phyloP scores from a whole-genome alignment of 2,113 vertebrate species.

The Syngnathus floridae region DNA sequence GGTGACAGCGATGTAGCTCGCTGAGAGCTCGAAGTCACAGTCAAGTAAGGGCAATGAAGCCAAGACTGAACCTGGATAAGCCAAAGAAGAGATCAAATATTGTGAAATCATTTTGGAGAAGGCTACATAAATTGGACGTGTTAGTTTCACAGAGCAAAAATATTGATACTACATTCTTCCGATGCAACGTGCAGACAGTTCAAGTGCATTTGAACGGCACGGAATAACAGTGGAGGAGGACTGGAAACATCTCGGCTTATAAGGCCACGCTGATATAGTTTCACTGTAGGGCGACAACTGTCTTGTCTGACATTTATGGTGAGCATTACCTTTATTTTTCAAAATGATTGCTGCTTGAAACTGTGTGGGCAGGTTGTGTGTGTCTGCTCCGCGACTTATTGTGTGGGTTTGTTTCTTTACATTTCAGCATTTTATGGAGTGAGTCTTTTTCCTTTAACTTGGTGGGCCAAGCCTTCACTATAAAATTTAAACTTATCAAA shows the following conservation, averaged over 20 bases:
- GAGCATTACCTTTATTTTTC: slow-evolving; percentile 23
- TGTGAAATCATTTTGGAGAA: slow-evolving; percentile 14
- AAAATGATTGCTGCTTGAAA: slow-evolving; percentile 25
- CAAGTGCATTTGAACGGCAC: slow-evolving; percentile 7
- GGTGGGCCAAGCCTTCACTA: no score
- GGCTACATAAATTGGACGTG: neutral
- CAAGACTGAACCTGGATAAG: slow-evolving; percentile 8
- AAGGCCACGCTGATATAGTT: slow-evolving; percentile 36
- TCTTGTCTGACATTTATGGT: slow-evolving; percentile 46
- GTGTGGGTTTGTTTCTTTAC: slow-evolving; percentile 14
- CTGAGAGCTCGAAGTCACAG: slow-evolving; percentile 28
- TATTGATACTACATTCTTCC: neutral
- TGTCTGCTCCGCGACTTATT: slow-evolving; percentile 29
- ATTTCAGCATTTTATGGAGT: neutral
- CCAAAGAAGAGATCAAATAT: neutral
- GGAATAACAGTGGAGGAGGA: slow-evolving; percentile 18
- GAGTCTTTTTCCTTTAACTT: neutral
- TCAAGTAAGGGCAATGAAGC: slow-evolving; percentile 23
- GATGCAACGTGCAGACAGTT: slow-evolving; percentile 10
- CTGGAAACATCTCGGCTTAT: slow-evolving; percentile 26
- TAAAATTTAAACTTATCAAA: no score
- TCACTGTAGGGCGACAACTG: slow-evolving; percentile 16
- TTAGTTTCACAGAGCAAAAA: neutral
- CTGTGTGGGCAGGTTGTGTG: slow-evolving; percentile 33
- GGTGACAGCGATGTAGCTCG: slow-evolving; percentile 20